Evolutionary conservation across 2,113 vertebrate species (phyloP).

Genomic region (Antennarius striatus): DNA sequence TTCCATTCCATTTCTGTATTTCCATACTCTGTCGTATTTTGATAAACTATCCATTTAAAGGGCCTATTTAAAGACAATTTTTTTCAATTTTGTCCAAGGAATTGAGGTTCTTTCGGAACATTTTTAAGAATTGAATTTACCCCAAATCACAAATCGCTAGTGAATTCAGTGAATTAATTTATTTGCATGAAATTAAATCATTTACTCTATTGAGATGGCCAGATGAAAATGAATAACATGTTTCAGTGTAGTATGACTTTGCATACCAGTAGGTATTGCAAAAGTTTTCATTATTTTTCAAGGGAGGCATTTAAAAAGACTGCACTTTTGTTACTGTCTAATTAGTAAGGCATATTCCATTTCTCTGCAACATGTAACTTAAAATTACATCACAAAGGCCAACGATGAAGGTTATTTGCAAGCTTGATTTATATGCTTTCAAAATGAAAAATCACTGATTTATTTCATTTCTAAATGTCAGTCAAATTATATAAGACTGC

Average conservation of each 20-base stretch:
- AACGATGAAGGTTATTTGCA: constrained; percentile 13
- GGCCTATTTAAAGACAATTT: constrained; percentile 24
- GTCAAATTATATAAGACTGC: background rate
- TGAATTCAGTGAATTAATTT: constrained; percentile 64
- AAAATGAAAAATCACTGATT: constrained; percentile 9
- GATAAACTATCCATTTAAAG: too few species aligned
- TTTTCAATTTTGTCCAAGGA: constrained; percentile 54
- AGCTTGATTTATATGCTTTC: constrained; percentile 3
- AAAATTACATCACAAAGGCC: constrained; percentile 21
- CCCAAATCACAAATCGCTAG: constrained; percentile 65
- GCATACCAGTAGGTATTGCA: constrained; percentile 48
- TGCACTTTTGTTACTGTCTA: constrained; percentile 56
- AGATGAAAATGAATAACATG: constrained; percentile 62
- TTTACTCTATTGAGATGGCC: constrained; percentile 55
- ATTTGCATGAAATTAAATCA: constrained; percentile 63
- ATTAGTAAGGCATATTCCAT: constrained; percentile 53
- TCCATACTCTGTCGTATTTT: too few species aligned
- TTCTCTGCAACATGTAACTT: constrained; percentile 24
- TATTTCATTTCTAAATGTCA: background rate
- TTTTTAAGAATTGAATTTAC: constrained; percentile 44
- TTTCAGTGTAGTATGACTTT: constrained; percentile 55
- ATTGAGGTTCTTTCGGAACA: constrained; percentile 59
- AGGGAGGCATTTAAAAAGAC: constrained; percentile 41
- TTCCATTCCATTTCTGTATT: too few species aligned
- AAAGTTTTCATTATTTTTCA: constrained; percentile 52